A percentile compares a stretch with the other conserved stretches of the same genome.
These are phyloP conservation scores for Neomorphus geoffroyi DNA, from an alignment of 2,797 vertebrate genomes.

Conservation along the genomic window DNA sequence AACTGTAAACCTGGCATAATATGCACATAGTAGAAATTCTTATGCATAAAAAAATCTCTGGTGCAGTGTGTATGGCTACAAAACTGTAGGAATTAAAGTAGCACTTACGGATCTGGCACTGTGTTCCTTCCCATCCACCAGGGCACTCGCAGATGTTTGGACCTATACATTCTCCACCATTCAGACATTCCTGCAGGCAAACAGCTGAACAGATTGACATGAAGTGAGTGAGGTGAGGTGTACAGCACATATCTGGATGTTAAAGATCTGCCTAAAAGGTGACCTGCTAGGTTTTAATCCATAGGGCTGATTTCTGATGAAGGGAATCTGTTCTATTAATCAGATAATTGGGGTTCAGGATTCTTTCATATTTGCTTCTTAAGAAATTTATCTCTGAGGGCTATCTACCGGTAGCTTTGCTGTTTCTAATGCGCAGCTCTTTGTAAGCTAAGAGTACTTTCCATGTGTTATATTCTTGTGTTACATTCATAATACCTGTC, in stretches of 20 bases:
- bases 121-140: constrained; percentile 72
- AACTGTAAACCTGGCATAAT: not conserved
- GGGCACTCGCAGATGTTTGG: constrained; percentile 74
- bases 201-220: constrained; percentile 7
- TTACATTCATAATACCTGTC: not conserved
- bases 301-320: constrained; percentile 5
- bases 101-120: constrained; percentile 79
- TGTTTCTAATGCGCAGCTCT: not conserved
- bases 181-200: constrained; percentile 48
- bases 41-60: rapidly evolving
- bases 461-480: not conserved
- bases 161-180: constrained; percentile 74
- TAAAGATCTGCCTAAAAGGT: constrained; percentile 1
- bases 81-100: not conserved
- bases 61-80: rapidly evolving
- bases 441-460: not conserved
- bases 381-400: not conserved
- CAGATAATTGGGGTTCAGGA: not conserved
- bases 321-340: not conserved
- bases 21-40: not conserved
- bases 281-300: not conserved
- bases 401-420: not conserved
- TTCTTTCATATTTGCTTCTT: not conserved
- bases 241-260: not conserved
- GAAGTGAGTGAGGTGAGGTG: not conserved